A percentile compares a stretch with the other conserved stretches of the same genome.
These are phyloP conservation scores for Xanthia icteritia DNA, from an alignment of 2,888 invertebrate genomes.

Conservation along the genomic window DNA sequence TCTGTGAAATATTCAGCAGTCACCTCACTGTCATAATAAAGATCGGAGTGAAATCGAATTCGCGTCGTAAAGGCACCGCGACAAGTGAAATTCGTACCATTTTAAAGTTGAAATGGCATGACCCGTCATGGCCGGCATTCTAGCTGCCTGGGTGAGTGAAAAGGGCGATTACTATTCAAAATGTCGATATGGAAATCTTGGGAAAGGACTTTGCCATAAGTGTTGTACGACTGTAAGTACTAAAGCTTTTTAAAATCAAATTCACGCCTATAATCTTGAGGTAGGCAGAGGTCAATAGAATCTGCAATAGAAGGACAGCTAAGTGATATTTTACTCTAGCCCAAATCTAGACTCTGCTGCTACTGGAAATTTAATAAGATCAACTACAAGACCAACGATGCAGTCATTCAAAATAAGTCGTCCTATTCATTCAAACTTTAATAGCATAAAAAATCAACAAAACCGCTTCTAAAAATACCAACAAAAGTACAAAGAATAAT, in stretches of 20 bases:
- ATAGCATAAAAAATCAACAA: neutral
- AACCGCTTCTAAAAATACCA: conserved; percentile 8
- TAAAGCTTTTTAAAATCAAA: neutral
- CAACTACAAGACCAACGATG: neutral
- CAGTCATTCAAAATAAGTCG: neutral
- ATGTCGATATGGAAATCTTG: conserved; percentile 1
- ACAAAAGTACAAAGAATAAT: conserved; percentile 34
- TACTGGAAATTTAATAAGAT: neutral
- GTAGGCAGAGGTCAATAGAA: neutral
- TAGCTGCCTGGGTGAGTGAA: conserved; percentile 6
- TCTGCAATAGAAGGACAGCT: neutral
- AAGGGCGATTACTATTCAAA: conserved; percentile 10
- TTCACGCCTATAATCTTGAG: neutral
- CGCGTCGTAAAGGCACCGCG: conserved; percentile 43
- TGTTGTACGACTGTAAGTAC: neutral
- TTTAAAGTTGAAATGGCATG: conserved; percentile 42
- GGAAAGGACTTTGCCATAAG: too few relatives aligned
- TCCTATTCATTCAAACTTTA: neutral
- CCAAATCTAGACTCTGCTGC: neutral
- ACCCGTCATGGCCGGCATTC: conserved; percentile 19
- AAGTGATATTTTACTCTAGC: too few relatives aligned
- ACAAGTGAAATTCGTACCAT: conserved; percentile 39
- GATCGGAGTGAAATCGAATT: conserved; percentile 53
- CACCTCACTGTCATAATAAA: neutral
- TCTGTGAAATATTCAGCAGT: conserved; percentile 19